These are phyloP conservation scores for Battus philenor DNA, from an alignment of 1,140 invertebrate species.

Conservation along the genomic window DNA sequence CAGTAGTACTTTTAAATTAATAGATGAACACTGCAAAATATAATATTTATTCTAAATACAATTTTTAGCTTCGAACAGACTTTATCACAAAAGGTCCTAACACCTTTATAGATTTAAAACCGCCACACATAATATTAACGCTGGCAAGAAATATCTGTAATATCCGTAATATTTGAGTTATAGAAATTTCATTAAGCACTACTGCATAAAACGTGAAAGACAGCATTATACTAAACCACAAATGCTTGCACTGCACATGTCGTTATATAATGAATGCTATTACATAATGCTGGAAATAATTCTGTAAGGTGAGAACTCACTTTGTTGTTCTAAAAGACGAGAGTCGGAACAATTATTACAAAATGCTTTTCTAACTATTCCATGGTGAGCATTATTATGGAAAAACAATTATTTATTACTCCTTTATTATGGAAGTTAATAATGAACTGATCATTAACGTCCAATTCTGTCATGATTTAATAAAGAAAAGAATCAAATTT, in stretches of 20 bases:
- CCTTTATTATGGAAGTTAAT: no score
- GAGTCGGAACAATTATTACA: not conserved
- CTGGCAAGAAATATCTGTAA: no score
- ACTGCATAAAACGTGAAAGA: slow-evolving; percentile 6
- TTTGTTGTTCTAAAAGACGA: not conserved
- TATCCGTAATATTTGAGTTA: no score
- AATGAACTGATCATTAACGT: not conserved
- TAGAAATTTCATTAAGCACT: not conserved
- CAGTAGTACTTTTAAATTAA: no score
- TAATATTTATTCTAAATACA: no score
- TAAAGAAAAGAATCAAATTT: not conserved
- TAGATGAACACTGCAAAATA: no score
- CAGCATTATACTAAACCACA: slow-evolving; percentile 4
- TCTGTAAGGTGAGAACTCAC: slow-evolving; percentile 6
- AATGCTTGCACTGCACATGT: slow-evolving; percentile 6
- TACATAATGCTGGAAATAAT: slow-evolving; percentile 9
- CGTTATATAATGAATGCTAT: slow-evolving; percentile 7
- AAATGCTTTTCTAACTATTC: not conserved
- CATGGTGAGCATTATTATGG: not conserved
- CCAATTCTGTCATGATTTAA: not conserved
- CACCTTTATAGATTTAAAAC: no score
- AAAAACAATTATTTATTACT: no score
- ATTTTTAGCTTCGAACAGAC: no score
- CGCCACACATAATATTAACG: no score
- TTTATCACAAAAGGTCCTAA: no score